Conservation (phyloP, 1,140 invertebrate species). For the Ceratosolen solmsi region DNA sequence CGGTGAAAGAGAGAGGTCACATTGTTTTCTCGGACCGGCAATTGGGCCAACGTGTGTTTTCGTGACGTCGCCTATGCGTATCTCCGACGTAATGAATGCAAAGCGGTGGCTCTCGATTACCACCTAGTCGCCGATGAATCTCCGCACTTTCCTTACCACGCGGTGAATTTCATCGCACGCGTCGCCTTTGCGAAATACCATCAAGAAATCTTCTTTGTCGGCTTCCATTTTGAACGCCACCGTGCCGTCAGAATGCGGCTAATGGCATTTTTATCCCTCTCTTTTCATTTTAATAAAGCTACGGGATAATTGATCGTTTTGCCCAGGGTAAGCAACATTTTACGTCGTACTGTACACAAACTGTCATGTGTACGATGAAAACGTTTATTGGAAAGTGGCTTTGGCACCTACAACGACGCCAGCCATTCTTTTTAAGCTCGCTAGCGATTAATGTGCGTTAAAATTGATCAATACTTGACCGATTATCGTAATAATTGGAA, state of each 20-base stretch:
- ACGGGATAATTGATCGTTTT: constrained; percentile 4
- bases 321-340: background rate
- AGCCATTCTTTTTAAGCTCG: background rate
- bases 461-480: background rate
- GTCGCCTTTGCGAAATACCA: background rate
- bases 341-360: background rate
- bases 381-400: background rate
- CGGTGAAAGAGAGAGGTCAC: constrained; percentile 1
- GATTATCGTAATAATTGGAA: background rate
- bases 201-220: background rate
- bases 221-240: background rate
- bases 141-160: background rate
- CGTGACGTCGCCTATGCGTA: background rate
- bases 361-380: background rate
- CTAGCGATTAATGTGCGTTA: background rate
- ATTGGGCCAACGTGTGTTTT: constrained; percentile 23
- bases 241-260: background rate
- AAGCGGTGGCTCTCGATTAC: too few relatives aligned
- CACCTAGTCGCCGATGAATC: background rate
- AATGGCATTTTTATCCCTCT: background rate
- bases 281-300: background rate
- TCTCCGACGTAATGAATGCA: background rate
- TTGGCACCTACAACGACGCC: background rate
- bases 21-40: constrained; percentile 23
- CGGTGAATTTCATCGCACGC: background rate